These are phyloP conservation scores for Ptilonorhynchus violaceus DNA, from an alignment of 2,113 vertebrate genomes.

Conservation along the genomic window DNA sequence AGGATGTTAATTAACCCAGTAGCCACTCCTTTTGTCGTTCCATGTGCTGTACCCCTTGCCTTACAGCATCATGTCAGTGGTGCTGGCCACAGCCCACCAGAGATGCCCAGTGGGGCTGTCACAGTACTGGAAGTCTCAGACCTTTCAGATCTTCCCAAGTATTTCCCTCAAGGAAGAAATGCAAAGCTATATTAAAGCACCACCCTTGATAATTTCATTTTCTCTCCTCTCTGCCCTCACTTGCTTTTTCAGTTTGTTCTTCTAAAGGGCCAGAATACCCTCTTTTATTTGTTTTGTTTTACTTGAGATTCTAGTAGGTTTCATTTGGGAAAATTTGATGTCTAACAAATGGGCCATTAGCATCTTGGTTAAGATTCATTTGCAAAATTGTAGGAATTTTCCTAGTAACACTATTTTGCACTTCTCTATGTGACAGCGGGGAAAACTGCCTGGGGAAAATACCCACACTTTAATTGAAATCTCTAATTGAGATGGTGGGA, in stretches of 20 bases:
- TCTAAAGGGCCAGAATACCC: not conserved
- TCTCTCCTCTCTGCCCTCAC: not conserved
- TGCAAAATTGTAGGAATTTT: not conserved
- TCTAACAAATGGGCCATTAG: not conserved
- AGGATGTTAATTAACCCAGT: not conserved
- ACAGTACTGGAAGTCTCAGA: not conserved
- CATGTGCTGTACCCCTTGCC: not conserved
- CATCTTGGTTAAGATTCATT: not conserved
- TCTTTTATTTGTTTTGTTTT: not conserved
- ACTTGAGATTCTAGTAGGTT: not conserved
- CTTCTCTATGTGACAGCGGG: not conserved
- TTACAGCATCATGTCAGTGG: accelerated
- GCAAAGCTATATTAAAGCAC: not conserved
- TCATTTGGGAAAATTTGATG: not conserved
- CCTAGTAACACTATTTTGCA: not conserved
- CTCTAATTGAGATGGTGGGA: not conserved
- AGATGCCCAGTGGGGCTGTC: not conserved
- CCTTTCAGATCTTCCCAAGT: not conserved
- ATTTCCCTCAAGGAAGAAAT: not conserved
- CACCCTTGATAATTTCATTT: not conserved
- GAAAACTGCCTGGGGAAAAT: not conserved
- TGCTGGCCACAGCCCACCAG: not conserved
- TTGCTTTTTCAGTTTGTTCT: not conserved
- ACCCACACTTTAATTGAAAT: not conserved
- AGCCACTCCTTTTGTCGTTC: not conserved